Percentiles rank a stretch among this genome's conserved stretches.
These are phyloP conservation scores for Epinotia ramella DNA, from an alignment of 2,888 invertebrate genomes.

Conservation along the genomic window DNA sequence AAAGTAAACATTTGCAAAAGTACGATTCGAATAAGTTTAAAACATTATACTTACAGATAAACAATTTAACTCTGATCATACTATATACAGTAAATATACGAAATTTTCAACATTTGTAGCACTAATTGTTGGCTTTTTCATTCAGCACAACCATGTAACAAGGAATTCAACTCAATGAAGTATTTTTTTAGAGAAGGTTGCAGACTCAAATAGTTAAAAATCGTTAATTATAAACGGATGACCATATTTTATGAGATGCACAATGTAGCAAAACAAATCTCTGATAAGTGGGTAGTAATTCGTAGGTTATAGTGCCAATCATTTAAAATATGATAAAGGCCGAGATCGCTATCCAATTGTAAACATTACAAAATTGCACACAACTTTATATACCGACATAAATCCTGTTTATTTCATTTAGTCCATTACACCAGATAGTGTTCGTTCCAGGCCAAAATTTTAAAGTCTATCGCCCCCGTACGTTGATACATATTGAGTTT, in stretches of 20 bases:
- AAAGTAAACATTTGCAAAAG: too few species aligned
- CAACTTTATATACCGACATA: conserved; percentile 34
- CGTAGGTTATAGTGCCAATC: background rate
- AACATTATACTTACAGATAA: background rate
- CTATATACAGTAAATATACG: background rate
- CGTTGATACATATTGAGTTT: conserved; percentile 44
- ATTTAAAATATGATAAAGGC: background rate
- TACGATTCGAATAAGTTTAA: background rate
- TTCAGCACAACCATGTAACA: too few species aligned
- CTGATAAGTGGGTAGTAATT: too few species aligned
- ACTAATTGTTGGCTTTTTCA: too few species aligned
- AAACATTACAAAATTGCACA: conserved; percentile 37
- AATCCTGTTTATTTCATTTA: conserved; percentile 45
- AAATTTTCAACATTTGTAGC: too few species aligned
- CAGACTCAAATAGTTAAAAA: too few species aligned
- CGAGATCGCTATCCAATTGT: conserved; percentile 22
- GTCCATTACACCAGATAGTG: conserved; percentile 44
- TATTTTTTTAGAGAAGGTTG: too few species aligned
- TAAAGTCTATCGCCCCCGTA: conserved; percentile 37
- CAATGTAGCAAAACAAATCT: too few species aligned
- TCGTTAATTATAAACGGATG: too few species aligned
- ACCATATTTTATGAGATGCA: too few species aligned
- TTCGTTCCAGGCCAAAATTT: conserved; percentile 41
- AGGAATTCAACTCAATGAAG: too few species aligned
- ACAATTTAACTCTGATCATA: background rate